Percentiles rank a stretch among this genome's conserved stretches.
Conservation (phyloP, 2,888 invertebrate species). For the Caenorhabditis auriculariae region DNA sequence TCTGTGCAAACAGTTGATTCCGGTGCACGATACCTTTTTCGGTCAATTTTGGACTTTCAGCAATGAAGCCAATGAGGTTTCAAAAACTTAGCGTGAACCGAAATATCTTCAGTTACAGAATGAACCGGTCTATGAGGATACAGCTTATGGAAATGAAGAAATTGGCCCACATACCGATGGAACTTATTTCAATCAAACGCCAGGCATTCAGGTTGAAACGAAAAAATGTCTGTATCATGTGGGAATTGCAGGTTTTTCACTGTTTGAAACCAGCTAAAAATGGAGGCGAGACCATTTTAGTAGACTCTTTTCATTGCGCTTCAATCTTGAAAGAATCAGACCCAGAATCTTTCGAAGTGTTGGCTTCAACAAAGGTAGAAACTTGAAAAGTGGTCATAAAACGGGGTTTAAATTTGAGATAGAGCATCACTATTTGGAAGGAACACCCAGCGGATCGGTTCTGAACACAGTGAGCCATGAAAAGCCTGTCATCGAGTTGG, state of each 20-base stretch:
- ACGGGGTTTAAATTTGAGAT: constrained; percentile 8
- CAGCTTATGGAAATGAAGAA: constrained; percentile 74
- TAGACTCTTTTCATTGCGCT: constrained; percentile 77
- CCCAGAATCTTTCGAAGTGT: constrained; percentile 71
- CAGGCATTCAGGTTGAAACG: constrained; percentile 67
- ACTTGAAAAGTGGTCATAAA: not conserved
- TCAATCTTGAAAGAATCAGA: constrained; percentile 64
- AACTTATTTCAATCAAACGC: constrained; percentile 77
- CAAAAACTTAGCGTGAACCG: not conserved
- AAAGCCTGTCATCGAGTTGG: constrained; percentile 35
- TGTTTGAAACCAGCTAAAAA: constrained; percentile 70
- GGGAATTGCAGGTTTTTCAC: constrained; percentile 71
- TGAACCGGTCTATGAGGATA: constrained; percentile 71
- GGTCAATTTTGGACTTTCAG: constrained; percentile 76
- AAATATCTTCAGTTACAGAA: constrained; percentile 9
- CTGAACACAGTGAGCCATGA: constrained; percentile 19
- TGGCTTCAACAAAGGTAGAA: constrained; percentile 62
- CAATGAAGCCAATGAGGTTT: constrained; percentile 27
- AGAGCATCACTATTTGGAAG: constrained; percentile 50
- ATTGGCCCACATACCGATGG: constrained; percentile 78
- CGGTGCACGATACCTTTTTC: constrained; percentile 74
- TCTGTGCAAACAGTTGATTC: constrained; percentile 70
- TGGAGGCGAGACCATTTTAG: constrained; percentile 77
- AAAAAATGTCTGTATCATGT: not conserved
- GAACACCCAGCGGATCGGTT: constrained; percentile 14